Evolutionary conservation across 2,113 vertebrate species (phyloP).

Genomic region (Cyanoderma ruficeps): DNA sequence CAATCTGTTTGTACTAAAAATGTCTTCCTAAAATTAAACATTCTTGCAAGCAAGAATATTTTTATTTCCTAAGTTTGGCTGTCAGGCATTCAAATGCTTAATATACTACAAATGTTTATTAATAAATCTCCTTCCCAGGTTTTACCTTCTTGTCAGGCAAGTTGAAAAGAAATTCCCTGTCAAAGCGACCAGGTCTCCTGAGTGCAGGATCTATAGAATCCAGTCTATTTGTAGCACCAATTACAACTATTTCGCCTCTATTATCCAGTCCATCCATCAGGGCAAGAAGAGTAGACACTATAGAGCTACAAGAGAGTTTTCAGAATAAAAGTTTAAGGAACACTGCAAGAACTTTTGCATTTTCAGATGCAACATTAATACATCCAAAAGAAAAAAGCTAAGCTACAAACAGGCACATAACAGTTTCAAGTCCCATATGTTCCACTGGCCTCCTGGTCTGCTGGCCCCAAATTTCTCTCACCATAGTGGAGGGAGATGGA

Average conservation of each 20-base stretch:
- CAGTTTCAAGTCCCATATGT: background rate
- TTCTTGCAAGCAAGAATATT: background rate
- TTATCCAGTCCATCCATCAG: slow-evolving; percentile 99
- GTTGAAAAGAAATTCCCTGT: slow-evolving; percentile 99
- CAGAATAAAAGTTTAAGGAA: background rate
- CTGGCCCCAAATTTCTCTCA: background rate
- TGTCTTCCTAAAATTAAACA: background rate
- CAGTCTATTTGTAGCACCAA: slow-evolving; percentile 99
- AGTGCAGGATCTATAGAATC: slow-evolving; percentile 99
- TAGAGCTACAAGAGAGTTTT: slow-evolving; percentile 81
- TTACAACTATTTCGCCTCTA: slow-evolving; percentile 98
- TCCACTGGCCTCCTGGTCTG: background rate
- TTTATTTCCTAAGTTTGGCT: background rate
- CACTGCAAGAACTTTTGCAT: background rate
- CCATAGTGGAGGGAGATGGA: background rate
- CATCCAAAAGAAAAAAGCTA: background rate
- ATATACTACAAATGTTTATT: background rate
- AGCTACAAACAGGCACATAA: background rate
- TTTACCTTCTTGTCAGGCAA: slow-evolving; percentile 95
- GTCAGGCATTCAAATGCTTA: background rate
- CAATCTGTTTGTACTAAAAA: background rate
- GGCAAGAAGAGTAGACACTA: slow-evolving; percentile 96
- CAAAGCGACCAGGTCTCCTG: slow-evolving; percentile 98
- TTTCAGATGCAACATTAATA: background rate
- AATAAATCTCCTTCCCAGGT: background rate